Base-by-base conservation (phyloP, 2,888 invertebrate genomes). In the Tenthredo mesomela region DNA sequence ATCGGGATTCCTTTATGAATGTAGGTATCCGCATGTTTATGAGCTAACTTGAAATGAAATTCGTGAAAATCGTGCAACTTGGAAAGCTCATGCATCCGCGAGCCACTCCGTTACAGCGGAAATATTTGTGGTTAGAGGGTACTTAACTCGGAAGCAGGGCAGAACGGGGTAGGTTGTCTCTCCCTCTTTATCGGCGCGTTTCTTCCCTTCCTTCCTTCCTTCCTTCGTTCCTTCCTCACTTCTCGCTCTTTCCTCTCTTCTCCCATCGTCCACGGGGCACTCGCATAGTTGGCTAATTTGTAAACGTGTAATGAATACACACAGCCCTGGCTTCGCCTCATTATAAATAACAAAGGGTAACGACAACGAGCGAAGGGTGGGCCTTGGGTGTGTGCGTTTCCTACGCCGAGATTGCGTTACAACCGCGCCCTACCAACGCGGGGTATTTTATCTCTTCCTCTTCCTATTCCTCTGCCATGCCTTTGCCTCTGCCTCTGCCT, bases 301-400 rank as follows among this genome's bases (percentile, higher is more conserved):
- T 87, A 88, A 90, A 87, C 88, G 86, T 87, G 87, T 89, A 90
- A 90, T 88, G 87, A 90, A 89, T 88, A 85, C 84, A 84, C 84
- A 86, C 73, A 84, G 85, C 40, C 82, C 82, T 29, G 83, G 84
- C 83, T 86, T 86, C 78, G 88, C 86, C 91, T 92, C 90, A 91
- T 92, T 92, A 92, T 90, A 90, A 88, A 90, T 91, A 91, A 92
- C 91, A 91, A 91, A 91, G 90, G 91, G 92, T 90, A 92, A 91
- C 91, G 90, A 91, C 91, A 89, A 82, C 67, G 67, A 33, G 82
- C 50, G 33, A 70, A 89, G 88, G 87, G 89, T 87, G 86, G 87
- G 88, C 88, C 85, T 87, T 88, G 88, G 75, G 18, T 54, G 78
- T 65, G 58, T 78, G 77, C 84, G 78, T 67, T 84, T 84, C 67